phyloP scores from a whole-genome alignment of 2,888 invertebrate species.

The Xylophagus ater region DNA sequence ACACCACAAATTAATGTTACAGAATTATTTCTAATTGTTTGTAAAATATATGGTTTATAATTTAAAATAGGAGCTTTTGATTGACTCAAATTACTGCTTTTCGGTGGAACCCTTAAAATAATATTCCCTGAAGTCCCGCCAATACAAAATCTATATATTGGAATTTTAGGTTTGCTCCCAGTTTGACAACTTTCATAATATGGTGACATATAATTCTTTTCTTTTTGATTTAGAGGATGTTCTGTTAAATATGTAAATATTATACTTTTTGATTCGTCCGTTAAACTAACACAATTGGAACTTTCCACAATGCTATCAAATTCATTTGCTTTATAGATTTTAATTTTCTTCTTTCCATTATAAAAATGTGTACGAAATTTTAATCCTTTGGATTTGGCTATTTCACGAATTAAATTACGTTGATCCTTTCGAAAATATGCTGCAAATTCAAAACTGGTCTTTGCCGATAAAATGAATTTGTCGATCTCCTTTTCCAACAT shows the following conservation, averaged over 20 bases:
- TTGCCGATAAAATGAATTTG: no score
- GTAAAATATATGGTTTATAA: constrained; percentile 53
- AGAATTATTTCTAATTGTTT: constrained; percentile 53
- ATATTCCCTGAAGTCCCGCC: background rate
- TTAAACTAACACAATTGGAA: no score
- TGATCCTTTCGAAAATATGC: constrained; percentile 64
- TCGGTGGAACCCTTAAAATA: constrained; percentile 3
- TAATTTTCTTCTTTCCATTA: constrained; percentile 1
- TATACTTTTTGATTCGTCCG: no score
- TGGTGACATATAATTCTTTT: background rate
- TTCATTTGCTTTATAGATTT: background rate
- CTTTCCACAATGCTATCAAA: no score
- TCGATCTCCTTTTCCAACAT: no score
- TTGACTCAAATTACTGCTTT: constrained; percentile 2
- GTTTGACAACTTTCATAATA: background rate
- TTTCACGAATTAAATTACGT: constrained; percentile 67
- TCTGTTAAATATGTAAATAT: constrained; percentile 56
- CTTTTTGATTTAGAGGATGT: constrained; percentile 44
- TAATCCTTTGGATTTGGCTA: constrained; percentile 55
- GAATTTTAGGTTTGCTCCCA: constrained; percentile 2
- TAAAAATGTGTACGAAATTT: constrained; percentile 63
- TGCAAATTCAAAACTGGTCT: constrained; percentile 42
- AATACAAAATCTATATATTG: constrained; percentile 6
- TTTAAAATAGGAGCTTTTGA: constrained; percentile 49
- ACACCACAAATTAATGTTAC: constrained; percentile 63